A percentile compares a stretch with the other conserved stretches of the same genome.
These are phyloP conservation scores for Muntiacus muntjak DNA, from an alignment of 2,113 vertebrate species.

Conservation along the genomic window DNA sequence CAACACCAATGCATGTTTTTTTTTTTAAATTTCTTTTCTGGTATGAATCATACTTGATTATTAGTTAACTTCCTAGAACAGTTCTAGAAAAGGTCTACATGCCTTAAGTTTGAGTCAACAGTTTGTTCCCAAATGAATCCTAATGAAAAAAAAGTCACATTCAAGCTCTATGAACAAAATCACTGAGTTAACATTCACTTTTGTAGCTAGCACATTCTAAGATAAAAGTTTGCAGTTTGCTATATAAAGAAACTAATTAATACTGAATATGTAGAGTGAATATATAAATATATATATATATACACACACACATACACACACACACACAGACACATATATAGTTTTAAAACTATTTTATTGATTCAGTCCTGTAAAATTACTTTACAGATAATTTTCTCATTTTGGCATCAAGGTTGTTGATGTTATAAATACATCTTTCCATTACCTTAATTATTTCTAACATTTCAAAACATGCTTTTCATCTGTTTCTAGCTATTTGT, in stretches of 20 bases:
- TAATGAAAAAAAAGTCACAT: neutral
- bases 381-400: conserved; percentile 22
- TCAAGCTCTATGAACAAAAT: neutral
- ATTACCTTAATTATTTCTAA: conserved; percentile 22
- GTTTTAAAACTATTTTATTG: neutral
- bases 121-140: neutral
- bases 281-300: too few relatives aligned
- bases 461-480: neutral
- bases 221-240: neutral
- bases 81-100: neutral
- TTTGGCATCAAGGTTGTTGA: neutral
- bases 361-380: neutral
- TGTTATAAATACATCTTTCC: conserved; percentile 1
- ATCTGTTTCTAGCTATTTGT: neutral
- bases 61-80: neutral
- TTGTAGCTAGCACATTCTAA: neutral
- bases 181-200: neutral
- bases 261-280: neutral
- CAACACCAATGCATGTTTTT: neutral
- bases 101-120: neutral
- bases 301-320: neutral
- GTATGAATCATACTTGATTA: neutral
- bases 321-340: neutral
- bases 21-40: neutral
- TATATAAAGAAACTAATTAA: neutral